Base-by-base conservation (phyloP, 2,888 invertebrate species). In the Patella pellucida region DNA sequence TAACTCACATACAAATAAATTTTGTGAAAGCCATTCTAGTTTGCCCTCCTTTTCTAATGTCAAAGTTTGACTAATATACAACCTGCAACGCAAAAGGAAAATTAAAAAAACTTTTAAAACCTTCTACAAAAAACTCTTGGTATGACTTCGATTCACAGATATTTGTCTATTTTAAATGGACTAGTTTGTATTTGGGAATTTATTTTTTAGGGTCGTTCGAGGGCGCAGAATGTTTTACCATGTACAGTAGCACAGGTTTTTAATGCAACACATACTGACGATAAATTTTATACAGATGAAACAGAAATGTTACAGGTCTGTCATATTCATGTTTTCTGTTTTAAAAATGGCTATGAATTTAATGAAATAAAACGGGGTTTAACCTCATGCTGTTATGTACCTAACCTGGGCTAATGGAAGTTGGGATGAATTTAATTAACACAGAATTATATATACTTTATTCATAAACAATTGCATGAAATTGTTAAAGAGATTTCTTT, bases 221-320 rank as follows among this genome's bases (percentile, higher is more conserved):
- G 85, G 71, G 82, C 81, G 50, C 84, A 84, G 78, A 88, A 85
- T 73, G 80, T 89, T 72, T 74, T 88, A 14, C 89, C 90, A 41
- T 84, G 83, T 14, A 89, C 89, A 7, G 82, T 88, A 9, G 89
- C 88, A 12, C 87, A 89, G 78, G 80, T 90, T 11, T 72, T 88
- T 16, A 85, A 82, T 78, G 85, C 88, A 3, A 79, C 82, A 51
- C 87, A 87, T 70, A 77, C 75, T 27, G 88, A 89, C 54, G 89
- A 89, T 74, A 86, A 85, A 70, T 89, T 89, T 76, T 83, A 82
- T 73, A 81, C 86, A 0, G 88, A 88, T 71, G 85, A 85, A 23
- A 83, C 85, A 31, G 87, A 89, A 77, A 79, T 88, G 19, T 81
- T 84, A 75, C 86, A 88, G 85, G 87, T 88, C 19, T 69, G 76